A percentile compares a stretch with the other conserved stretches of the same genome.
Evolutionary conservation across 2,888 invertebrate genomes (phyloP).

Genomic region (Blera fallax): DNA sequence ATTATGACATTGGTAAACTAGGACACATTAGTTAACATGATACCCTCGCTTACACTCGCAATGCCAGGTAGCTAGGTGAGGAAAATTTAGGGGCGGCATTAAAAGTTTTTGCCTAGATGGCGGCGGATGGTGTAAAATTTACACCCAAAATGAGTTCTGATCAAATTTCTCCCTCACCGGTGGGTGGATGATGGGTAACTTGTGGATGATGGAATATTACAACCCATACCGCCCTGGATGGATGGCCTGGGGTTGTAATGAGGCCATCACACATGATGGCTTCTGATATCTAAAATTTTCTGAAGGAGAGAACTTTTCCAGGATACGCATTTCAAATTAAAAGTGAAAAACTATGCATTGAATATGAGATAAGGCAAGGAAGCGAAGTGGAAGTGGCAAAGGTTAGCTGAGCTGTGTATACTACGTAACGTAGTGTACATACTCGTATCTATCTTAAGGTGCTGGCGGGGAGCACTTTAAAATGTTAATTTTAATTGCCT

Average conservation of each 20-base stretch:
- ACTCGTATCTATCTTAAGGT: constrained; percentile 15
- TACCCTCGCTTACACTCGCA: constrained; percentile 7
- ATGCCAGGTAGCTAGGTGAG: background rate
- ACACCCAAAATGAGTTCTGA: constrained; percentile 41
- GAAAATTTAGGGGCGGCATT: constrained; percentile 16
- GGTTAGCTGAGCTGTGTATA: background rate
- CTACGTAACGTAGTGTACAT: no score
- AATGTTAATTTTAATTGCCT: constrained; percentile 62
- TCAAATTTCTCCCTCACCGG: constrained; percentile 41
- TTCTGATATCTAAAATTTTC: constrained; percentile 48
- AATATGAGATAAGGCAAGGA: constrained; percentile 48
- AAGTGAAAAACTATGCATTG: constrained; percentile 52
- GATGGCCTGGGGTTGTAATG: constrained; percentile 54
- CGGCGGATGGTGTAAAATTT: constrained; percentile 19
- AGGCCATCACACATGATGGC: constrained; percentile 61
- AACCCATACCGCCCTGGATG: constrained; percentile 1
- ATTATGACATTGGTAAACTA: constrained; percentile 61
- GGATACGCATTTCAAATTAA: constrained; percentile 52
- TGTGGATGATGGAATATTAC: background rate
- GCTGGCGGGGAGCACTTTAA: constrained; percentile 23
- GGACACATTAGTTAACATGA: constrained; percentile 60
- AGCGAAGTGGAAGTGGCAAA: constrained; percentile 19
- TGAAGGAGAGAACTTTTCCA: constrained; percentile 22
- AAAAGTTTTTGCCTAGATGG: constrained; percentile 32
- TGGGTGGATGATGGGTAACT: background rate